These are phyloP conservation scores for Falco concolor DNA, from an alignment of 2,797 vertebrate genomes.

Conservation along the genomic window DNA sequence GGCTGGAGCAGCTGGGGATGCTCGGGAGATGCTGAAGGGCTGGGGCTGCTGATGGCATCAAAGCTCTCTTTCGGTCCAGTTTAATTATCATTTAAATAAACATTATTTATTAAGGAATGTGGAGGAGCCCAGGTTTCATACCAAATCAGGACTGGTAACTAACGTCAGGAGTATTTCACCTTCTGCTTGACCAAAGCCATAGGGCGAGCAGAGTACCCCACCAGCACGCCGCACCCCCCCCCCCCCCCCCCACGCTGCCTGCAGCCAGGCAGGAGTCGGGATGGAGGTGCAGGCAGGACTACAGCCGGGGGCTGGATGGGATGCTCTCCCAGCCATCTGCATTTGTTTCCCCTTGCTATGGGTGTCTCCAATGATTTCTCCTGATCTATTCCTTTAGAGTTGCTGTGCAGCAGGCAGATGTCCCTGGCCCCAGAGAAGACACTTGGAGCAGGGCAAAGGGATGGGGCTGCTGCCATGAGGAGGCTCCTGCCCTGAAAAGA, in stretches of 20 bases:
- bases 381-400: neutral
- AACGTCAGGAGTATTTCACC: neutral
- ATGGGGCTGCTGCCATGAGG: neutral
- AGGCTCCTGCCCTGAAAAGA: neutral
- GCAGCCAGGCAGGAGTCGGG: neutral
- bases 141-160: too few relatives aligned
- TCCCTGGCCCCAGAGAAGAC: neutral
- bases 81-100: neutral
- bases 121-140: neutral
- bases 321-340: neutral
- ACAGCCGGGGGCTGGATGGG: neutral
- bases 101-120: neutral
- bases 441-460: neutral
- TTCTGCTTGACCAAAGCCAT: neutral
- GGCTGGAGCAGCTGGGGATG: neutral
- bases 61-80: neutral
- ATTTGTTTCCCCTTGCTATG: neutral
- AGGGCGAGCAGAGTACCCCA: neutral
- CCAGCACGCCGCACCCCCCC: neutral
- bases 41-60: accelerated
- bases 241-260: neutral
- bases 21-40: neutral
- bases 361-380: neutral
- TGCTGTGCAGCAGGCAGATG: neutral
- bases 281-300: neutral